phyloP scores from a whole-genome alignment of 2,113 vertebrate genomes.

The Leptodactylus fuscus region DNA sequence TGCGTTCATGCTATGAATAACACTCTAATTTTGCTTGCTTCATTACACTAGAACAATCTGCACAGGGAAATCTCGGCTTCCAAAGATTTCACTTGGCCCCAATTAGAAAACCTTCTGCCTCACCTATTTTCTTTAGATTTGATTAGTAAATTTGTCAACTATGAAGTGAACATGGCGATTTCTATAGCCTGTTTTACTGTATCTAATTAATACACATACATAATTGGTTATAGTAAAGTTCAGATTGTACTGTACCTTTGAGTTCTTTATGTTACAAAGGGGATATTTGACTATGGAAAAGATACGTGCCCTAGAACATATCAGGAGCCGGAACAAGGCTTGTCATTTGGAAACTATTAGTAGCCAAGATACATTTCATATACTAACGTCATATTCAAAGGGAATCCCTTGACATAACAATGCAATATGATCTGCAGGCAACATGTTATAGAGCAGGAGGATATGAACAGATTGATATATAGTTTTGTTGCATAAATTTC shows the following conservation, averaged over 20 bases:
- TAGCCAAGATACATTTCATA: too few relatives aligned
- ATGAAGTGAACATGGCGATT: constrained; percentile 57
- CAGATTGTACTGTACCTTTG: not conserved
- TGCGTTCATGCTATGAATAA: constrained; percentile 67
- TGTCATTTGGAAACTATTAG: too few relatives aligned
- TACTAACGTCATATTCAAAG: too few relatives aligned
- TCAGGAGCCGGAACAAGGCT: too few relatives aligned
- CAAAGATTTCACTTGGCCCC: constrained; percentile 67
- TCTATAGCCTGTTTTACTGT: constrained; percentile 57
- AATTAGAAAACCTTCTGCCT: constrained; percentile 69
- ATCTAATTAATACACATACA: not conserved
- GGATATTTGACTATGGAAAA: not conserved
- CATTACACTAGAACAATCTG: constrained; percentile 75
- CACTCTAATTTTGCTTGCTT: constrained; percentile 66
- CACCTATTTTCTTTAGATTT: constrained; percentile 71
- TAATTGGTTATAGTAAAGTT: not conserved
- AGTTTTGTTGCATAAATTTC: too few relatives aligned
- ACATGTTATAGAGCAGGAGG: too few relatives aligned
- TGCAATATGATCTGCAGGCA: too few relatives aligned
- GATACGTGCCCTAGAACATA: not conserved
- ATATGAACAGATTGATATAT: too few relatives aligned
- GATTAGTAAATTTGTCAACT: constrained; percentile 65
- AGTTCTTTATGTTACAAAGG: not conserved
- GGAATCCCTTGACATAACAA: too few relatives aligned
- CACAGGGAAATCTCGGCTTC: constrained; percentile 71